Base-by-base conservation (phyloP, 2,113 vertebrate species). In the human region DNA sequence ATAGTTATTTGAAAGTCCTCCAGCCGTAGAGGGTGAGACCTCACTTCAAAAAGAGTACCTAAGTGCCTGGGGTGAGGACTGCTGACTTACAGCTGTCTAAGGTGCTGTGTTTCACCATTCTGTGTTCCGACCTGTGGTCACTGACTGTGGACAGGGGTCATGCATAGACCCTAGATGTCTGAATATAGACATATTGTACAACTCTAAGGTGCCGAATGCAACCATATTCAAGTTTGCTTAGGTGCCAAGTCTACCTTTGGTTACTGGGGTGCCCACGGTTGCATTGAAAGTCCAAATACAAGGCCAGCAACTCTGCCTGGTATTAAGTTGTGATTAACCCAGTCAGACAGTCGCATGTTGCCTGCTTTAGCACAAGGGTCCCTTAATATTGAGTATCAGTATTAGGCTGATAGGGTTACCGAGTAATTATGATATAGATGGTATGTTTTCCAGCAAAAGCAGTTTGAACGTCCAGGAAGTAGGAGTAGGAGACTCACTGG, bases 111-210 rank as follows among this genome's bases (percentile, higher is more conserved):
- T 73, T 72, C 20, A 6, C n/a, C 45, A 18, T 50, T 18, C 1
- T 8, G 8, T 66, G 8, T 48, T 35, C 43, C 27, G 45, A 35
- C 6, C 50, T 30, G 2, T 12, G 30, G 43, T 27, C 55, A 32
- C 8, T 8, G 45, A 22, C 78, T 25, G 14, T 35, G 6, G 59
- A 6, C 57, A 18, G 23, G 22, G 35, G 10, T 72, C 50, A 59
- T 2, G 1, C 6, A 45, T 0, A 45, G 32, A 40, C 6, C 55
- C 32, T 12, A 30, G 81, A 25, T 20, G 22, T 40, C 20, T 30
- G 55, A 64, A 73, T 20, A 48, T 52, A 7, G 5, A 2, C 0
- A 10, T 2, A 3, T 16, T 13, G 11, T 11, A 3, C 3, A 48
- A 30, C 8, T 35, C 35, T 20, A 22, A 38, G 57, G 32, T 18